Evolutionary conservation across 2,113 vertebrate genomes (phyloP).

Genomic region (Pygoscelis adeliae): DNA sequence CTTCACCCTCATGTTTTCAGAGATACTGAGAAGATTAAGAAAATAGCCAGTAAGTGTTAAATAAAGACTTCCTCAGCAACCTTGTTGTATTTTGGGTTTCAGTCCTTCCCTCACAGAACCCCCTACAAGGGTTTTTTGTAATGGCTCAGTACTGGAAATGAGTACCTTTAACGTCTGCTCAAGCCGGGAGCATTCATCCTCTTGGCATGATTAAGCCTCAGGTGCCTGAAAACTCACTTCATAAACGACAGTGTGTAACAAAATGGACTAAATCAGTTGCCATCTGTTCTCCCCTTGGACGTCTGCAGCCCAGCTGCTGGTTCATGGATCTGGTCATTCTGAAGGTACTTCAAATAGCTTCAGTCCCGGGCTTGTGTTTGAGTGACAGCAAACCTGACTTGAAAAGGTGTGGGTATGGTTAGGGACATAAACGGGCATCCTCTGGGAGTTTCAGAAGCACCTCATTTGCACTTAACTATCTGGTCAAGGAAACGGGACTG

Average conservation of each 20-base stretch:
- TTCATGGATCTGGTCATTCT: background rate
- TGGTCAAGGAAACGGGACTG: background rate
- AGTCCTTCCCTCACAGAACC: background rate
- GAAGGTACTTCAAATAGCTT: background rate
- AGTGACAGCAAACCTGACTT: background rate
- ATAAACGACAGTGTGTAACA: background rate
- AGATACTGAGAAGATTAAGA: background rate
- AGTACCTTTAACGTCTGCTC: background rate
- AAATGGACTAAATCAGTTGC: background rate
- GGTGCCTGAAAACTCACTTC: background rate
- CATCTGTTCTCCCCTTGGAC: conserved; percentile 6
- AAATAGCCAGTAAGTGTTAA: background rate
- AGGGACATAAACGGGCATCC: background rate
- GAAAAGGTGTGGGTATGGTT: background rate
- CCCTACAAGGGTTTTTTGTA: background rate
- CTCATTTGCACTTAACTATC: background rate
- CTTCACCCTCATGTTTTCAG: background rate
- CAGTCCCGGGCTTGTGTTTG: background rate
- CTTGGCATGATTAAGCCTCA: background rate
- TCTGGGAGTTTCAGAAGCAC: background rate
- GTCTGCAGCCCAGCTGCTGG: background rate
- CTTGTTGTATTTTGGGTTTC: background rate
- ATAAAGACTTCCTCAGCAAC: background rate
- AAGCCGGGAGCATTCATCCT: background rate
- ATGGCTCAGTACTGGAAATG: background rate